Evolutionary conservation across 2,113 vertebrate species (phyloP).

Genomic region (Calcarius ornatus): DNA sequence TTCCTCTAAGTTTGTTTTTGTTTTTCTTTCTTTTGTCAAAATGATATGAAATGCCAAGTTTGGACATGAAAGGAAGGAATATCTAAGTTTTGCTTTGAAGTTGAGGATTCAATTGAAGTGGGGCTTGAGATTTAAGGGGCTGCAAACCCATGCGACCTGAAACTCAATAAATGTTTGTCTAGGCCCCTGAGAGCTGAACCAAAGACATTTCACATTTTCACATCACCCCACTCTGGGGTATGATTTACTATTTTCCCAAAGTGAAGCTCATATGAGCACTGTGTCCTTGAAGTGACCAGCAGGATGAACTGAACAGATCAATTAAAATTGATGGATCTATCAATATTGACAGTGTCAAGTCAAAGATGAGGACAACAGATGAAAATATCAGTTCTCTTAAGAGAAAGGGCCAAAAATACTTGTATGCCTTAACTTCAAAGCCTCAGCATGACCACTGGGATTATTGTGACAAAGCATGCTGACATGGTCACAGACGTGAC

Average conservation of each 20-base stretch:
- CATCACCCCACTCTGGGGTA: not conserved
- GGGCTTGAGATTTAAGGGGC: slow-evolving; percentile 24
- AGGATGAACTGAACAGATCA: not conserved
- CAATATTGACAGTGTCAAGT: not conserved
- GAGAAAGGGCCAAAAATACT: slow-evolving; percentile 30
- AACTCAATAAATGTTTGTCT: slow-evolving; percentile 47
- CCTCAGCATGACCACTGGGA: not conserved
- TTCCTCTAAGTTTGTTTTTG: slow-evolving; percentile 29
- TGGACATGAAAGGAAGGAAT: slow-evolving; percentile 38
- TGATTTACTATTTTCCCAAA: not conserved
- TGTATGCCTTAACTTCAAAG: slow-evolving; percentile 41
- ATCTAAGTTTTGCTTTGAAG: slow-evolving; percentile 43
- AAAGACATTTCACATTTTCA: not conserved
- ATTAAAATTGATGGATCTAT: slow-evolving; percentile 14
- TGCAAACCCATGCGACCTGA: not conserved
- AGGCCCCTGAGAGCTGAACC: not conserved
- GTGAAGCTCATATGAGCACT: fast-evolving
- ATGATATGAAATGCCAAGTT: slow-evolving; percentile 17
- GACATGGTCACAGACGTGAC: slow-evolving; percentile 5
- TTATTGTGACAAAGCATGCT: slow-evolving; percentile 38
- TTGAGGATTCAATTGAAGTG: not conserved
- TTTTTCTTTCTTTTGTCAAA: slow-evolving; percentile 47
- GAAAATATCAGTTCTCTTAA: not conserved
- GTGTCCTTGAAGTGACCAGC: not conserved
- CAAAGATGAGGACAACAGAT: not conserved